Percentiles rank a stretch among this genome's conserved stretches.
Evolutionary conservation across 2,113 vertebrate species (phyloP).

Genomic region (Heloderma charlesbogerti): DNA sequence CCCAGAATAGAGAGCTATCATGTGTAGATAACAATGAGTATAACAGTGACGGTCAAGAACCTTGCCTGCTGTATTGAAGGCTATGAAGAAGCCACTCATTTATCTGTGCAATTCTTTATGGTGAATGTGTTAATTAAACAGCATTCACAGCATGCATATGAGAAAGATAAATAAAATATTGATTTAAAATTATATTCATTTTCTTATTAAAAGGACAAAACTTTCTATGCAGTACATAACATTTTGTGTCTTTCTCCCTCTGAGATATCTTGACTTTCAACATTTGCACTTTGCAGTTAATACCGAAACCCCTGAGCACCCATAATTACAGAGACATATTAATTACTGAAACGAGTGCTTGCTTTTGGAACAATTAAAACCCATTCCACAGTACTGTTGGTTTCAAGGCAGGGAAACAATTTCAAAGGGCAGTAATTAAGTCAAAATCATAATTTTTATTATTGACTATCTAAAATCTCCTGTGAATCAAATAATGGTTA

Average conservation of each 20-base stretch:
- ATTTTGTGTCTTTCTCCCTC: conserved; percentile 50
- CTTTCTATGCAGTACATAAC: conserved; percentile 29
- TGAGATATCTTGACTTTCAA: conserved; percentile 61
- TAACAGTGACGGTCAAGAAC: background rate
- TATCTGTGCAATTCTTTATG: background rate
- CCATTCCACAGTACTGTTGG: conserved; percentile 5
- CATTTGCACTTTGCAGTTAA: conserved; percentile 52
- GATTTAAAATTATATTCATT: conserved; percentile 19
- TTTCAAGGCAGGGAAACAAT: conserved; percentile 34
- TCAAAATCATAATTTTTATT: conserved; percentile 50
- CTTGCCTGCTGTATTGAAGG: background rate
- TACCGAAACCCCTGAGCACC: conserved; percentile 53
- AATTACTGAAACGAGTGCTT: conserved; percentile 49
- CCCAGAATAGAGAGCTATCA: background rate
- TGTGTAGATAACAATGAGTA: background rate
- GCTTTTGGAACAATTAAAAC: conserved; percentile 58
- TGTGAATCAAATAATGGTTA: conserved; percentile 9
- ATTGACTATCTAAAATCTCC: conserved; percentile 46
- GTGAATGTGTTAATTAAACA: conserved; percentile 2
- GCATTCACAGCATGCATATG: background rate
- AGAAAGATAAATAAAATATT: conserved; percentile 26
- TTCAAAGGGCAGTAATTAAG: conserved; percentile 52
- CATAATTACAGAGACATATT: conserved; percentile 55
- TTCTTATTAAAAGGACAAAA: conserved; percentile 35
- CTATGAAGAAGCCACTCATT: background rate